Conservation (phyloP, 2,113 vertebrate species). For the Syngnathus scovelli region DNA sequence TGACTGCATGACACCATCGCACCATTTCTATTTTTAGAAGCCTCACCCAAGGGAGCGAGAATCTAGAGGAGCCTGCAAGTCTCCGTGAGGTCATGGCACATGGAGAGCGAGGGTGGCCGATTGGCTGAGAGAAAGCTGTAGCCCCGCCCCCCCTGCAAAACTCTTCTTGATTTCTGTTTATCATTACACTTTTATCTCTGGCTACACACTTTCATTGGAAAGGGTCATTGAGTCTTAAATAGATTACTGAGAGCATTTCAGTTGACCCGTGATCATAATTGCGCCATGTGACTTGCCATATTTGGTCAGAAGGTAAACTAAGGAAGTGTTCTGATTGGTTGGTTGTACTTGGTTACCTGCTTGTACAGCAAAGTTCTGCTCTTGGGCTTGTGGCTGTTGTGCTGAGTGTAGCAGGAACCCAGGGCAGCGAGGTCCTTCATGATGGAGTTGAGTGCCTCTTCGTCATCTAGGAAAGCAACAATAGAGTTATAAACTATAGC, state of each 20-base stretch:
- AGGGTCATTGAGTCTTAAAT: background rate
- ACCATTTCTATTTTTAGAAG: conserved; percentile 29
- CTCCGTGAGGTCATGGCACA: conserved; percentile 52
- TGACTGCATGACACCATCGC: conserved; percentile 19
- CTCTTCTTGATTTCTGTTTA: conserved; percentile 39
- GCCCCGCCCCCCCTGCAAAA: background rate
- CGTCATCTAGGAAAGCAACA: conserved; percentile 73
- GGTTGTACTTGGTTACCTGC: conserved; percentile 67
- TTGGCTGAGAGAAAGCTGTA: too few species aligned
- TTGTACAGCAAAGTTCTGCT: conserved; percentile 72
- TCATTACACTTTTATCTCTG: conserved; percentile 1
- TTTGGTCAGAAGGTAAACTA: background rate
- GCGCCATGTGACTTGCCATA: background rate
- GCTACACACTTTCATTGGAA: background rate
- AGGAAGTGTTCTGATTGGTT: background rate
- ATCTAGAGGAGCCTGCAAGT: conserved; percentile 55
- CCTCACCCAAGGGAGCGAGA: conserved; percentile 37
- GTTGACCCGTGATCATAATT: too few species aligned
- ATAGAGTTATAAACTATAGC: background rate
- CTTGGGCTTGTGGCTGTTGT: conserved; percentile 79
- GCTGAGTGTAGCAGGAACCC: conserved; percentile 77
- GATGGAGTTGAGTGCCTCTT: conserved; percentile 87
- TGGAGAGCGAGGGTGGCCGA: too few species aligned
- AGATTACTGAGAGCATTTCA: background rate
- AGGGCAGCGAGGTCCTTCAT: conserved; percentile 88